Evolutionary conservation across 2,888 invertebrate genomes (phyloP).

Genomic region (Caenorhabditis macrosperma): DNA sequence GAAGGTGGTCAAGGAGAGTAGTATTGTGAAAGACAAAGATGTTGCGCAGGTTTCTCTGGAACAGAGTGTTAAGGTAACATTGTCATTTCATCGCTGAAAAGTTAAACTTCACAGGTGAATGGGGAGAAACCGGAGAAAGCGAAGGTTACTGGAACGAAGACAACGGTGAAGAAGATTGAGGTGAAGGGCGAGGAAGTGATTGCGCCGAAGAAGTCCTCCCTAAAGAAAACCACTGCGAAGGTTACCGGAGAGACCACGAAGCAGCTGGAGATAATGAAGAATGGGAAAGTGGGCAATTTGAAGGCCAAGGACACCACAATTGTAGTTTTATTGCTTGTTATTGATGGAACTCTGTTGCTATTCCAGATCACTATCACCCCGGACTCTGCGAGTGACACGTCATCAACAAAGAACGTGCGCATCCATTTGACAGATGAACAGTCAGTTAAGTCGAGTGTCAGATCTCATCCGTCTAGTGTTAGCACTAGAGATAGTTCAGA

Average conservation of each 20-base stretch:
- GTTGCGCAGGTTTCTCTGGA: slow-evolving; percentile 46
- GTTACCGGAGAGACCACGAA: slow-evolving; percentile 51
- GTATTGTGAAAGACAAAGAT: slow-evolving; percentile 50
- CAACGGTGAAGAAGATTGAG: slow-evolving; percentile 51
- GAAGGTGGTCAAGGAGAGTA: slow-evolving; percentile 52
- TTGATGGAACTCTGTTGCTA: too few species aligned
- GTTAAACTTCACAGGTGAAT: slow-evolving; percentile 43
- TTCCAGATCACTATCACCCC: slow-evolving; percentile 53
- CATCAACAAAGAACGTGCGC: slow-evolving; percentile 51
- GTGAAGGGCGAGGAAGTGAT: slow-evolving; percentile 53
- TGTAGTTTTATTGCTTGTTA: too few species aligned
- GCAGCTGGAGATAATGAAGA: slow-evolving; percentile 40
- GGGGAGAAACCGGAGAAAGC: slow-evolving; percentile 51
- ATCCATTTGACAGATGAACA: slow-evolving; percentile 47
- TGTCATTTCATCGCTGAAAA: background rate
- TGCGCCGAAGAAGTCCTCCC: slow-evolving; percentile 47
- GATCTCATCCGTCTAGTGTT: slow-evolving; percentile 45
- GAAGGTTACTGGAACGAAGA: slow-evolving; percentile 48
- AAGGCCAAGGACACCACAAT: slow-evolving; percentile 49
- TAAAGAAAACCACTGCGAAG: slow-evolving; percentile 53
- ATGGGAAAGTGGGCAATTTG: slow-evolving; percentile 46
- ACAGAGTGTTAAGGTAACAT: slow-evolving; percentile 40
- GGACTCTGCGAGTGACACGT: slow-evolving; percentile 51
- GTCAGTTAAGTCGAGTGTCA: slow-evolving; percentile 52
- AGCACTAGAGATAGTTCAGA: slow-evolving; percentile 64